Evolutionary conservation across 2,113 vertebrate species (phyloP).

Genomic region (Melanotaenia duboulayi): DNA sequence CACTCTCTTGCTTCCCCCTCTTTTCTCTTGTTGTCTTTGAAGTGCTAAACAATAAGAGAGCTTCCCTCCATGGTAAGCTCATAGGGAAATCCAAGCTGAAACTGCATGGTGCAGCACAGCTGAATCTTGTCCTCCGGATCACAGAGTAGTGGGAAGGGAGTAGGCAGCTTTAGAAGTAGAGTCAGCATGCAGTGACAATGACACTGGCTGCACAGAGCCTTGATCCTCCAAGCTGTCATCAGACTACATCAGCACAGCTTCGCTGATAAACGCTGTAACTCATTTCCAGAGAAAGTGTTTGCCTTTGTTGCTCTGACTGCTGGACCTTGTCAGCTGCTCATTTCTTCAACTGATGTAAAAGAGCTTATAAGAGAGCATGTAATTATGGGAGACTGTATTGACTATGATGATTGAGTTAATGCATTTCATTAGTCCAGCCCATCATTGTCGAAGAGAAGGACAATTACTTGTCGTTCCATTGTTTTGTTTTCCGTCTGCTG

Average conservation of each 20-base stretch:
- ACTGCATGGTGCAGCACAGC: conserved; percentile 51
- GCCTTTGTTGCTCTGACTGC: conserved; percentile 13
- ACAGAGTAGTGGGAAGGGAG: conserved; percentile 21
- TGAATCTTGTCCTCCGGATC: conserved; percentile 50
- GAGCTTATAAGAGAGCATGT: conserved; percentile 10
- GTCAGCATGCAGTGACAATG: conserved; percentile 37
- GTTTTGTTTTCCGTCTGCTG: conserved; percentile 23
- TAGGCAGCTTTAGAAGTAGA: conserved; percentile 41
- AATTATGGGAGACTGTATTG: conserved; percentile 42
- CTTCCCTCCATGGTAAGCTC: conserved; percentile 63
- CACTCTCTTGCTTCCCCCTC: conserved; percentile 11
- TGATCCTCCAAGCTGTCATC: conserved; percentile 45
- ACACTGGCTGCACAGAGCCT: conserved; percentile 34
- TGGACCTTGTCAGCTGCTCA: conserved; percentile 37
- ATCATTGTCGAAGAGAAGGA: conserved; percentile 20
- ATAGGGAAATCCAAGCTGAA: conserved; percentile 54
- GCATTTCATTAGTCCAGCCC: conserved; percentile 41
- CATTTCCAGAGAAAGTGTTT: conserved; percentile 21
- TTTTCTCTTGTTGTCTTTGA: conserved; percentile 68
- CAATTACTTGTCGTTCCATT: conserved; percentile 37
- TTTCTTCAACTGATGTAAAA: conserved; percentile 21
- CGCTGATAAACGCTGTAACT: conserved; percentile 29
- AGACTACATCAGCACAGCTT: conserved; percentile 30
- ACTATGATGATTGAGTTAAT: conserved; percentile 40
- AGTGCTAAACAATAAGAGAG: conserved; percentile 77